These are phyloP conservation scores for Piscicola geometra DNA, from an alignment of 2,888 invertebrate species.

Conservation along the genomic window DNA sequence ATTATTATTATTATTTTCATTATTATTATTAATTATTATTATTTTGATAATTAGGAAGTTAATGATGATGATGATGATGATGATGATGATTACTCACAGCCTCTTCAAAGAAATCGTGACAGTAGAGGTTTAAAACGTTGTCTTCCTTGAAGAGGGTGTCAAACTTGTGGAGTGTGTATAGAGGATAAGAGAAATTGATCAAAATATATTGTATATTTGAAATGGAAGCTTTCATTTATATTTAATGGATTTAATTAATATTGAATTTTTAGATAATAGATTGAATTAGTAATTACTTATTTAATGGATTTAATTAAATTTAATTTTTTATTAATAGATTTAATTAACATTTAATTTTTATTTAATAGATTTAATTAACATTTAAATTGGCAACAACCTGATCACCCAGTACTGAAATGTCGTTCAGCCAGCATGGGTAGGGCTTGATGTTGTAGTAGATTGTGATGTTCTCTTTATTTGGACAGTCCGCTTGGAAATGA, in stretches of 20 bases:
- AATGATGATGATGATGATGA: background rate
- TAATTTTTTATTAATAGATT: too few species aligned
- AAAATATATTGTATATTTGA: too few species aligned
- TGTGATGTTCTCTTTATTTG: constrained; percentile 5
- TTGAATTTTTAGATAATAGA: too few species aligned
- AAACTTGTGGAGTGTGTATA: background rate
- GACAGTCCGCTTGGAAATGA: background rate
- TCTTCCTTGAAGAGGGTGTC: background rate
- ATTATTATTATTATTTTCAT: background rate
- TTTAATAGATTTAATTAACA: too few species aligned
- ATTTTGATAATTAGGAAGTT: background rate
- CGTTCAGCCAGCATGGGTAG: background rate
- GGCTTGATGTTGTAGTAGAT: background rate
- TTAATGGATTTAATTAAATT: too few species aligned
- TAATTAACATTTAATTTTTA: too few species aligned
- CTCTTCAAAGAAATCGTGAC: background rate
- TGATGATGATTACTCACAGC: background rate
- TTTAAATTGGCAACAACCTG: background rate
- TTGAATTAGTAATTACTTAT: too few species aligned
- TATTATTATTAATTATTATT: too few species aligned
- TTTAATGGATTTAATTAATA: too few species aligned
- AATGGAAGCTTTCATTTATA: too few species aligned
- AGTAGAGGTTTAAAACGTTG: background rate
- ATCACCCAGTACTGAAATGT: background rate
- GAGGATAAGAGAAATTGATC: too few species aligned